Conservation (phyloP, 2,113 vertebrate genomes). For the Leptobrachium leishanense region DNA sequence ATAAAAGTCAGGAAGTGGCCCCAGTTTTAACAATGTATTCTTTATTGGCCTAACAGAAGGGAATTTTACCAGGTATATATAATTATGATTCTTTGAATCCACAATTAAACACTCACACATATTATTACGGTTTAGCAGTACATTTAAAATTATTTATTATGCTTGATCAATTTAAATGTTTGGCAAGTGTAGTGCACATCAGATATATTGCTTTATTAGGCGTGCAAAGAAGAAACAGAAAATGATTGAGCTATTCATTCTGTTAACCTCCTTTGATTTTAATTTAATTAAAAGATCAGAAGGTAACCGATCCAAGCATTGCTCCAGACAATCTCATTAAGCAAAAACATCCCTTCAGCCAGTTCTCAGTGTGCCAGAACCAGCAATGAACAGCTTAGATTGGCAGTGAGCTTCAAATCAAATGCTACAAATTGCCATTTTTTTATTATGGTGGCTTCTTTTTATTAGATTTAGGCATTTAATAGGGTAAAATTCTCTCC, state of each 20-base stretch:
- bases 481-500: slow-evolving; percentile 27
- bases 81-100: too few species aligned
- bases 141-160: too few species aligned
- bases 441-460: slow-evolving; percentile 15
- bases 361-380: slow-evolving; percentile 31
- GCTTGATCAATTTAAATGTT: neutral
- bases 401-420: slow-evolving; percentile 33
- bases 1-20: too few species aligned
- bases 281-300: slow-evolving; percentile 47
- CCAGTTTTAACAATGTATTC: too few species aligned
- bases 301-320: slow-evolving; percentile 36
- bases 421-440: slow-evolving; percentile 37
- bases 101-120: too few species aligned
- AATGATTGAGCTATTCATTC: slow-evolving; percentile 14
- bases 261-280: slow-evolving; percentile 30
- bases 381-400: slow-evolving; percentile 33
- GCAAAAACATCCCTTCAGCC: slow-evolving; percentile 34
- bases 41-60: too few species aligned
- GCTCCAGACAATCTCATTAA: slow-evolving; percentile 46
- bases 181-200: neutral
- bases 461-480: slow-evolving; percentile 39
- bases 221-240: neutral
- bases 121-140: too few species aligned
- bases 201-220: slow-evolving; percentile 5
- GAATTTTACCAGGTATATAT: too few species aligned